Conservation (phyloP, 2,113 vertebrate species). For the Thermophis baileyi region DNA sequence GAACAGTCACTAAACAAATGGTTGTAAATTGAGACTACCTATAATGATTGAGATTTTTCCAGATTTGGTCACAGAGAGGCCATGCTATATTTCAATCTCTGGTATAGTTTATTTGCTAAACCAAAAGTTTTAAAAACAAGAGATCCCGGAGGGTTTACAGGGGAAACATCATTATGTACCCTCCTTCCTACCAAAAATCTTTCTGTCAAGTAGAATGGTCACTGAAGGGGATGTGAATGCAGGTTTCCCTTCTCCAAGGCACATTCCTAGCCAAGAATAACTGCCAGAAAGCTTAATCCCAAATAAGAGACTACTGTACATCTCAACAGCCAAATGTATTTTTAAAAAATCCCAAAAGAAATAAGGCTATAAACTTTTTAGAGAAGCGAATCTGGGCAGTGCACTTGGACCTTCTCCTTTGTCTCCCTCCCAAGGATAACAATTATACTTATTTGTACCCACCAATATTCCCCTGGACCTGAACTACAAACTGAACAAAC, state of each 20-base stretch:
- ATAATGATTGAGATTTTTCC: background rate
- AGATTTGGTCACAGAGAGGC: background rate
- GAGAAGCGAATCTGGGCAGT: background rate
- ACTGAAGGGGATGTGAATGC: background rate
- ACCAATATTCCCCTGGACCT: conserved; percentile 50
- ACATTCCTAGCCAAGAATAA: background rate
- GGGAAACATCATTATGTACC: background rate
- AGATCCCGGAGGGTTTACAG: background rate
- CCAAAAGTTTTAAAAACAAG: background rate
- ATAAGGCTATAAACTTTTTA: background rate
- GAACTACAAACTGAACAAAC: conserved; percentile 37
- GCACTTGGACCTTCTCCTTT: background rate
- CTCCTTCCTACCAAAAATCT: background rate
- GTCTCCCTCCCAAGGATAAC: conserved; percentile 3
- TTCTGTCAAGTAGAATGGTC: background rate
- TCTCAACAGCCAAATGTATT: background rate
- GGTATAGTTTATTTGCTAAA: background rate
- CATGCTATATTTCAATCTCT: background rate
- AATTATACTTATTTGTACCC: conserved; percentile 60
- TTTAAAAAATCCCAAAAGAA: background rate
- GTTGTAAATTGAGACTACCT: background rate
- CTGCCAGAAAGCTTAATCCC: background rate
- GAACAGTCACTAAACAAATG: background rate
- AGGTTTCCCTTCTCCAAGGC: background rate
- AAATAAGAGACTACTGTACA: background rate